phyloP scores from a whole-genome alignment of 2,113 vertebrate genomes.

The Nibea coibor region DNA sequence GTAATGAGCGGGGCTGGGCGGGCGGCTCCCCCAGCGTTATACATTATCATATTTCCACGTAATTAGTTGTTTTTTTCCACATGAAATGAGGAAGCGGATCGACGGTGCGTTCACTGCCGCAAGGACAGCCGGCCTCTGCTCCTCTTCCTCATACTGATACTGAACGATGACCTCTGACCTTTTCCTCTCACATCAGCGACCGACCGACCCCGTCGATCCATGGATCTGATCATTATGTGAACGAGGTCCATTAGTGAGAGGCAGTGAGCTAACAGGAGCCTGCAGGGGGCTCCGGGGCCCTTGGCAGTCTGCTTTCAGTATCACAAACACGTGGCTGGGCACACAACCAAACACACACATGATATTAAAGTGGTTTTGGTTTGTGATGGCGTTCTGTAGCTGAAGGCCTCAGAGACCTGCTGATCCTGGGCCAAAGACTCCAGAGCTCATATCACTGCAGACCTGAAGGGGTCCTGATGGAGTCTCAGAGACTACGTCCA shows the following conservation, averaged over 20 bases:
- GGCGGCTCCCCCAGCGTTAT: conserved; percentile 88
- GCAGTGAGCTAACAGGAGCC: conserved; percentile 16
- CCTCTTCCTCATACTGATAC: conserved; percentile 14
- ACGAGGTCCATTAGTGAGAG: conserved; percentile 10
- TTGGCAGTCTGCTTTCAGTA: background rate
- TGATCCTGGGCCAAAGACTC: conserved; percentile 5
- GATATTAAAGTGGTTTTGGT: conserved; percentile 29
- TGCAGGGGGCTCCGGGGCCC: conserved; percentile 21
- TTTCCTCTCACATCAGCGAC: conserved; percentile 10
- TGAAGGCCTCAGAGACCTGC: conserved; percentile 25
- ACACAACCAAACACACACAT: conserved; percentile 28
- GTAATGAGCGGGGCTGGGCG: conserved; percentile 40
- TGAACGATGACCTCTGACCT: conserved; percentile 46
- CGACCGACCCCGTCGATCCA: background rate
- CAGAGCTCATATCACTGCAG: background rate
- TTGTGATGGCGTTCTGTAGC: conserved; percentile 8
- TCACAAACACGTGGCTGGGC: conserved; percentile 33
- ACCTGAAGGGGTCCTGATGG: conserved; percentile 11
- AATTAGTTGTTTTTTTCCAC: conserved; percentile 99
- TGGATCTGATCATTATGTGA: conserved; percentile 38
- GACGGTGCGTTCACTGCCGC: conserved; percentile 90
- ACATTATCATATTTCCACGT: conserved; percentile 99
- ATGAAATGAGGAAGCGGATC: conserved; percentile 97
- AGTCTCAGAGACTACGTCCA: no score
- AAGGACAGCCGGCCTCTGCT: conserved; percentile 77